phyloP scores from a whole-genome alignment of 2,113 vertebrate genomes.

The Pipra filicauda region DNA sequence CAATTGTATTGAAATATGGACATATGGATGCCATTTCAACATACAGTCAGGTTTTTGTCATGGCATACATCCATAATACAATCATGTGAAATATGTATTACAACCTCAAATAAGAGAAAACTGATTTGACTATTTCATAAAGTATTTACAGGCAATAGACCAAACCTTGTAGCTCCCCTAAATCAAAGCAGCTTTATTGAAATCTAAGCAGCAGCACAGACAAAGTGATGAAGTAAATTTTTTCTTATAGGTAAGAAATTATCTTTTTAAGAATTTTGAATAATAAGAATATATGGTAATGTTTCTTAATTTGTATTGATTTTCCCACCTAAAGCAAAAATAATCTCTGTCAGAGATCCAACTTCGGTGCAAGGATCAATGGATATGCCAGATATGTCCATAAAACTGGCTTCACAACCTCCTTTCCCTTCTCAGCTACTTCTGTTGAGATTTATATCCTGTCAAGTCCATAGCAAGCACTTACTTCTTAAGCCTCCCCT shows the following conservation, averaged over 20 bases:
- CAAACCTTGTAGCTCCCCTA: background rate
- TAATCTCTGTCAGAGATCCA: background rate
- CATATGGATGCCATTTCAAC: background rate
- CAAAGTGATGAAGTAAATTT: background rate
- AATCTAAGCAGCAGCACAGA: background rate
- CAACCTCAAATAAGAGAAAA: background rate
- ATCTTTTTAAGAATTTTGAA: background rate
- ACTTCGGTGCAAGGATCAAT: background rate
- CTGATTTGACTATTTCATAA: background rate
- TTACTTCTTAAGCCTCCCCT: background rate
- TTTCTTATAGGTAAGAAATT: background rate
- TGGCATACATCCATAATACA: background rate
- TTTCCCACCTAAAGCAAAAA: background rate
- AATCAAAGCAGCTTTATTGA: background rate
- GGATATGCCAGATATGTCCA: background rate
- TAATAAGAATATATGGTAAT: background rate
- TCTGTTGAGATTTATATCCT: background rate
- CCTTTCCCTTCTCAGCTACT: background rate
- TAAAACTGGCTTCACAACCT: background rate
- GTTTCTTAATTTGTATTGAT: background rate
- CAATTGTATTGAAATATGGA: background rate
- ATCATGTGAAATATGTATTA: background rate
- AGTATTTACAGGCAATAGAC: background rate
- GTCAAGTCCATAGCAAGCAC: background rate
- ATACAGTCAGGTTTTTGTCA: background rate